Evolutionary conservation across 2,797 vertebrate species (phyloP), one percentile per base, ranked within the genome.

Genomic region (Diplodus sargus): DNA sequence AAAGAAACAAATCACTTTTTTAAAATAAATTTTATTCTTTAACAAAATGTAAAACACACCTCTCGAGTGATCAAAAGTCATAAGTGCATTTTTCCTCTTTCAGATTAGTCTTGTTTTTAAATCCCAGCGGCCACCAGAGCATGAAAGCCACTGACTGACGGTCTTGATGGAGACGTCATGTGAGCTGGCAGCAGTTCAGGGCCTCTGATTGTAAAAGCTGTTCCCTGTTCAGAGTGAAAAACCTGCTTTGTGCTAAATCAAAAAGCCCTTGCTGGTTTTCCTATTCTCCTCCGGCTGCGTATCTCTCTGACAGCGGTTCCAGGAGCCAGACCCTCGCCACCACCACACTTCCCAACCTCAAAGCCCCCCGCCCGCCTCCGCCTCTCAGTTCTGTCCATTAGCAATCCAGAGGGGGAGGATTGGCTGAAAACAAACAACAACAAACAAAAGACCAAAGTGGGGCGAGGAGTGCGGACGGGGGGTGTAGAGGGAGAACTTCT

Each of bases 401-500:
- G 77, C 79, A 67, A 79, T 82, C 71, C 80, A 71, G 76, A 85
- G 82, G 54, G 85, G 87, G 82, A 76, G 87, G 79, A 52, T 87
- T 75, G 20, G 56, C 84, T 65, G 74, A 76, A 90, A 92, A 91
- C 89, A 91, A 91, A 92, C 86, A 89, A 90, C 89, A 90, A 90
- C 90, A 89, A 94, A 93, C 93, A 92, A 93, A 91, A 88, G 85
- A 85, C 59, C 86, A 83, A 88, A 89, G 85, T 87, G 82, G 84
- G 82, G 68, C 76, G 77, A 81, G 85, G 69, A 77, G 79, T 74
- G 69, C 16, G 59, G 67, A 70, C 52, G 74, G 54, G 76, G 76
- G 71, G 71, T 45, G 79, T 18, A 49, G 64, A 84, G 77, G 85
- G 78, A 85, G 81, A 79, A 84, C 81, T 88, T 87, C 78, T 91